Percentiles rank a stretch among this genome's conserved stretches.
Conservation (phyloP, 1,140 invertebrate species). For the Trachymyrmex septentrionalis region DNA sequence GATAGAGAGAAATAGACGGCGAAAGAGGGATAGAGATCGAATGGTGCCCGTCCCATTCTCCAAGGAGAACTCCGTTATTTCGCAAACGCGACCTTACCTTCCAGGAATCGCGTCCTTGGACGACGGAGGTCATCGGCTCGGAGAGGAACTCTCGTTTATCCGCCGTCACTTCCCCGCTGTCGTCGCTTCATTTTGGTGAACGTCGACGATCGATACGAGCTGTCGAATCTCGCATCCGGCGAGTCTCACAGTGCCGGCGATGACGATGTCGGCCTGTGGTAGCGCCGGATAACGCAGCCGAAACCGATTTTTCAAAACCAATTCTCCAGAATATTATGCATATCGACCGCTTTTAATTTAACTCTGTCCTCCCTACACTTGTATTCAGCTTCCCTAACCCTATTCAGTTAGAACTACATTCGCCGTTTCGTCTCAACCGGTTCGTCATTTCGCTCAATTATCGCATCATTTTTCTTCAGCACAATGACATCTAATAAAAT, state of each 20-base stretch:
- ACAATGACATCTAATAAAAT: background rate
- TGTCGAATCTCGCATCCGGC: slow-evolving; percentile 39
- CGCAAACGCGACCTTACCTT: slow-evolving; percentile 56
- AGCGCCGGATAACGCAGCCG: background rate
- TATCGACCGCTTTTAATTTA: slow-evolving; percentile 22
- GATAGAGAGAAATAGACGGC: slow-evolving; percentile 8
- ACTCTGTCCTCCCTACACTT: background rate
- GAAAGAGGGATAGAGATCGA: slow-evolving; percentile 28
- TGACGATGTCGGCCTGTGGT: background rate
- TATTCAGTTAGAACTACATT: background rate
- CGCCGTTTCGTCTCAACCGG: background rate
- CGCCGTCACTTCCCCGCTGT: slow-evolving; percentile 1
- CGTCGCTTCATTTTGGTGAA: slow-evolving; percentile 63
- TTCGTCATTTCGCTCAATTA: slow-evolving; percentile 9
- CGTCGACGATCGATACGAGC: slow-evolving; percentile 65
- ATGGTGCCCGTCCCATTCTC: slow-evolving; percentile 14
- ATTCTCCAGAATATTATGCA: slow-evolving; percentile 31
- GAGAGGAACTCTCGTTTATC: slow-evolving; percentile 46
- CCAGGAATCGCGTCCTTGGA: slow-evolving; percentile 63
- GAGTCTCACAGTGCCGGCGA: background rate
- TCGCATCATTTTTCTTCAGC: background rate
- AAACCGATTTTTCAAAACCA: too few species aligned
- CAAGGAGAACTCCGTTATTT: slow-evolving; percentile 56
- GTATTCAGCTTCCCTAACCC: background rate
- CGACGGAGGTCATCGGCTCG: slow-evolving; percentile 60